Evolutionary conservation across 2,113 vertebrate species (phyloP).

Genomic region (Suncus etruscus): DNA sequence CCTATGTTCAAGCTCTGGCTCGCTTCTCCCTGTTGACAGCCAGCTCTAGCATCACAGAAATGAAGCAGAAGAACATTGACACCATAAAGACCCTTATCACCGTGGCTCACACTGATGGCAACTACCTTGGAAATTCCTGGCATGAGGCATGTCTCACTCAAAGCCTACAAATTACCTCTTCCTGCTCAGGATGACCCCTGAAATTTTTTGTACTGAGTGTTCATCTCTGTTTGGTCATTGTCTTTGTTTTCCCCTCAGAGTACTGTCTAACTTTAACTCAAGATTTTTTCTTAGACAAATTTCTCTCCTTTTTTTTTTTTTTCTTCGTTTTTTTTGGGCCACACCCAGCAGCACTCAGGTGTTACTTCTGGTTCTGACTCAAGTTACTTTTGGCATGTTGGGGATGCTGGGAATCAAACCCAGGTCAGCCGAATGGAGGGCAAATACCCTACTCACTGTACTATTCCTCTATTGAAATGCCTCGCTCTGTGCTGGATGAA

Average conservation of each 20-base stretch:
- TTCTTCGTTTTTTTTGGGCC: neutral
- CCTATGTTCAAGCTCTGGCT: slow-evolving; percentile 97
- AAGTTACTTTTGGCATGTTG: neutral
- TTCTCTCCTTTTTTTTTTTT: neutral
- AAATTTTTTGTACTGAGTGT: neutral
- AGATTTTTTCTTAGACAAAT: no score
- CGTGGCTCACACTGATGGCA: slow-evolving; percentile 97
- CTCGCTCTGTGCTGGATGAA: no score
- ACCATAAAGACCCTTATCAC: slow-evolving; percentile 99
- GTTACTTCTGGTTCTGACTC: no score
- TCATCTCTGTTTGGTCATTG: neutral
- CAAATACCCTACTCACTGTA: neutral
- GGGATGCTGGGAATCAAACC: neutral
- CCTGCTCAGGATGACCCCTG: neutral
- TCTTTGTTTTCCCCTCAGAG: neutral
- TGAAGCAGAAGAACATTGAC: slow-evolving; percentile 99
- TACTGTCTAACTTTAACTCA: neutral
- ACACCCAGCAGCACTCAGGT: no score
- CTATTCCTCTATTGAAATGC: no score
- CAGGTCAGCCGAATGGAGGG: neutral
- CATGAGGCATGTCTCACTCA: slow-evolving; percentile 91
- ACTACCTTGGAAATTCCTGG: slow-evolving; percentile 98
- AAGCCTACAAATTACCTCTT: neutral
- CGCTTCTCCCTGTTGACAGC: slow-evolving; percentile 97
- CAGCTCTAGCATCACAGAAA: slow-evolving; percentile 99